Conservation (phyloP, 2,888 invertebrate genomes). For the Pterobdella sp. region DNA sequence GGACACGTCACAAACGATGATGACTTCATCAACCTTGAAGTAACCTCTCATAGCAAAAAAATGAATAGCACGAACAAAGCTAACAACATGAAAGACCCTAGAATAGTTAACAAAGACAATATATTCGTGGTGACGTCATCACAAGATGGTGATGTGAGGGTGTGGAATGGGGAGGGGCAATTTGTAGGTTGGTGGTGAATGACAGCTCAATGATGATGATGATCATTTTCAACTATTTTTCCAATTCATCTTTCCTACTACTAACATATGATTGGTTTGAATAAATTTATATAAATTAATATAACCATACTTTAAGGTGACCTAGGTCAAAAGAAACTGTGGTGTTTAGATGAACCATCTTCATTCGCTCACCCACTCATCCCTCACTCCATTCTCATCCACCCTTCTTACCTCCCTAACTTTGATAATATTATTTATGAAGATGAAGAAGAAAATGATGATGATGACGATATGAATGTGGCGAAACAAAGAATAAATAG, state of each 20-base stretch:
- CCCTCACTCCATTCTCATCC: slow-evolving; percentile 51
- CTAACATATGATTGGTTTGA: neutral
- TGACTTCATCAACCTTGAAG: neutral
- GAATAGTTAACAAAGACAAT: no score
- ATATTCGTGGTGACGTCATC: slow-evolving; percentile 47
- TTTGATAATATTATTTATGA: neutral
- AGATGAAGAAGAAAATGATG: neutral
- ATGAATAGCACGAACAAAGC: neutral
- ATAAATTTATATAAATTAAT: neutral
- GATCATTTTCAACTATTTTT: neutral
- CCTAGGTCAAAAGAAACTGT: slow-evolving; percentile 50
- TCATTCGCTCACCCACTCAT: slow-evolving; percentile 51
- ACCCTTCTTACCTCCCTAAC: slow-evolving; percentile 48
- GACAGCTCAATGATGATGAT: neutral
- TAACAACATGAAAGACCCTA: slow-evolving; percentile 34
- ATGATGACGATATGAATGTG: neutral
- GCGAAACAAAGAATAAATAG: neutral
- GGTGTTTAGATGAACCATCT: slow-evolving; percentile 48
- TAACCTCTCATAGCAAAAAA: neutral
- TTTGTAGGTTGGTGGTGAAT: slow-evolving; percentile 45
- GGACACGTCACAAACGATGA: neutral
- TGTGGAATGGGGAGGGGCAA: slow-evolving; percentile 50
- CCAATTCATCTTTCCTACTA: neutral
- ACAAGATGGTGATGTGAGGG: slow-evolving; percentile 49
- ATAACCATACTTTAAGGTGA: slow-evolving; percentile 42